Evolutionary conservation across 2,797 vertebrate species (phyloP), one percentile per base, ranked within the genome.

Genomic region (Pangasius mekongensis): DNA sequence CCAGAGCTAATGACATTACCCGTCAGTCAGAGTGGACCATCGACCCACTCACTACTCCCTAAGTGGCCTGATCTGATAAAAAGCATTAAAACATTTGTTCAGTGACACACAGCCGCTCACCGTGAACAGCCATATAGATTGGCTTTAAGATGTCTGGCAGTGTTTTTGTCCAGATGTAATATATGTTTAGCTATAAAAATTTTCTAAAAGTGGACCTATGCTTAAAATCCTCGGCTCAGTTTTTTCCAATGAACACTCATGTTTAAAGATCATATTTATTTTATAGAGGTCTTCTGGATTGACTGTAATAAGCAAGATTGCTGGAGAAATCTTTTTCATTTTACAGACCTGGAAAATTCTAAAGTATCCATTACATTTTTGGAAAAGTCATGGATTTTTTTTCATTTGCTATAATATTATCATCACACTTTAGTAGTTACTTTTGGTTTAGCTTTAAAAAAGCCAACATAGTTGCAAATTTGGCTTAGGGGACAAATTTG

Each of bases 1-100:
- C 88, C 88, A n/a, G 88, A 91, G 87, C 91, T 95, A 96, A 96
- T 95, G 90, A 90, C 89, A 95, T 97, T 96, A 96, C 89, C 94
- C 93, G 92, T 95, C 94, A 92, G 93, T 80, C 94, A 88, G 91
- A 94, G 94, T 92, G 93, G 93, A 92, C 88, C 92, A 96, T 96
- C 95, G 95, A 96, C 94, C 94, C 73, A 92, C 87, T 93, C 84
- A 91, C 95, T 93, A 94, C 92, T 93, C 92, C 92, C 87, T 93
- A 93, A 95, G 93, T 93, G 93, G 89, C 85, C 93, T 95, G 95
- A 96, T 95, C 94, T 91, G 87, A 97, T 96, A 94, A 96, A 94
- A 93, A 93, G 95, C 95, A 93, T 94, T 95, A 96, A 95, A 95
- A 96, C 95, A 95, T 96, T 95, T 96, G 95, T 96, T 95, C 93